A percentile compares a stretch with the other conserved stretches of the same genome.
These are phyloP conservation scores for Cherax destructor DNA, from an alignment of 1,140 invertebrate species.

Conservation along the genomic window DNA sequence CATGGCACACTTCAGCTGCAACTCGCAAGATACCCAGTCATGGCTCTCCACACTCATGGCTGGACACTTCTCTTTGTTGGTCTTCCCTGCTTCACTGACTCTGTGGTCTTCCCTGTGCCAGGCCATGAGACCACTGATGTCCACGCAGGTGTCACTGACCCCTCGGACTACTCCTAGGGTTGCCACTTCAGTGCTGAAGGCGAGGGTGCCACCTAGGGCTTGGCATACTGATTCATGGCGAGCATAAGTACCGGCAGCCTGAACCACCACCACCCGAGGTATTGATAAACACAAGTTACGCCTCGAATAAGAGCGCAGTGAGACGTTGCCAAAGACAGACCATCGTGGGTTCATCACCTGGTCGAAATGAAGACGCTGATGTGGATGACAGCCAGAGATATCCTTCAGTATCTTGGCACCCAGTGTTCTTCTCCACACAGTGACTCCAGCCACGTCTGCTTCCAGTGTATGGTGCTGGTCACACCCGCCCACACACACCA, in stretches of 20 bases:
- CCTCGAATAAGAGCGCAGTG: not conserved
- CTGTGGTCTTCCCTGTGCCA: not conserved
- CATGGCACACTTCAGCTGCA: constrained; percentile 33
- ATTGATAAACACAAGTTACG: constrained; percentile 11
- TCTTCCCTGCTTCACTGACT: not conserved
- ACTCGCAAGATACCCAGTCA: constrained; percentile 44
- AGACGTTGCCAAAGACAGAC: constrained; percentile 3
- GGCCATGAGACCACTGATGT: constrained; percentile 12
- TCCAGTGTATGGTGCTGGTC: not conserved
- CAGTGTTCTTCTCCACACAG: constrained; percentile 4
- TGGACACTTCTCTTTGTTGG: constrained; percentile 3
- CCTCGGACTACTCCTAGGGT: not conserved
- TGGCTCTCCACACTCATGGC: not conserved
- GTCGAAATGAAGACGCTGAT: not conserved
- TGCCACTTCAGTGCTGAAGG: not conserved
- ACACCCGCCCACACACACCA: constrained; percentile 8
- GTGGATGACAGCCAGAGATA: constrained; percentile 9
- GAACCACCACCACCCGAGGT: constrained; percentile 11
- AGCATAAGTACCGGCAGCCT: constrained; percentile 10
- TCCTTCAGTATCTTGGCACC: not conserved
- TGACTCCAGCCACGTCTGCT: constrained; percentile 12
- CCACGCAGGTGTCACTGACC: not conserved
- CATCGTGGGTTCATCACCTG: not conserved
- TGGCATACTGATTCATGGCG: not conserved
- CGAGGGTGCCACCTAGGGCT: constrained; percentile 12